phyloP scores from a whole-genome alignment of 2,113 vertebrate genomes.

The Podarcis muralis region DNA sequence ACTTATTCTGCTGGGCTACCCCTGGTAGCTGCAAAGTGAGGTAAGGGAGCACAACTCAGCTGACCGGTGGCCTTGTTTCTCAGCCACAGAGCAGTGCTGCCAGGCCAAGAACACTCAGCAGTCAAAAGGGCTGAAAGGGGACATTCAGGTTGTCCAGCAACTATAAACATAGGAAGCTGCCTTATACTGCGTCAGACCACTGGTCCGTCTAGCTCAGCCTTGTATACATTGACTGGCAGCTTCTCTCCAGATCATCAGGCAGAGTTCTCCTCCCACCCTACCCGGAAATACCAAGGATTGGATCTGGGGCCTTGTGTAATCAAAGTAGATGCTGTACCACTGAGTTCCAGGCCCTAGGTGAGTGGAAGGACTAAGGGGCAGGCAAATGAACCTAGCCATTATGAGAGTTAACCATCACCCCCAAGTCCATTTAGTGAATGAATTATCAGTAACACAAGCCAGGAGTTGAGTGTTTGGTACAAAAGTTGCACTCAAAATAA shows the following conservation, averaged over 20 bases:
- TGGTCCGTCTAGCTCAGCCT: too few relatives aligned
- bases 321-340: too few relatives aligned
- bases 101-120: neutral
- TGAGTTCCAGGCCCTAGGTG: neutral
- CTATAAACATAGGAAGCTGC: neutral
- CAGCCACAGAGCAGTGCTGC: neutral
- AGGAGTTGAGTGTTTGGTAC: neutral
- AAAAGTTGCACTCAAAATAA: neutral
- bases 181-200: too few relatives aligned
- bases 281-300: neutral
- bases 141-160: neutral
- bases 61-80: neutral
- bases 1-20: neutral
- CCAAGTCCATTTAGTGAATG: neutral
- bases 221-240: too few relatives aligned
- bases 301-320: too few relatives aligned
- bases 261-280: neutral
- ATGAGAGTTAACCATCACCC: neutral
- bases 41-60: too few relatives aligned
- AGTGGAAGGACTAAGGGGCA: neutral
- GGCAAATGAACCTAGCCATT: neutral
- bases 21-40: neutral
- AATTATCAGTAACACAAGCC: neutral
- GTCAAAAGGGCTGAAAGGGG: neutral
- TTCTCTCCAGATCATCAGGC: too few relatives aligned